Evolutionary conservation across 2,797 vertebrate species (phyloP).

Genomic region (Rhynchotus rufescens): DNA sequence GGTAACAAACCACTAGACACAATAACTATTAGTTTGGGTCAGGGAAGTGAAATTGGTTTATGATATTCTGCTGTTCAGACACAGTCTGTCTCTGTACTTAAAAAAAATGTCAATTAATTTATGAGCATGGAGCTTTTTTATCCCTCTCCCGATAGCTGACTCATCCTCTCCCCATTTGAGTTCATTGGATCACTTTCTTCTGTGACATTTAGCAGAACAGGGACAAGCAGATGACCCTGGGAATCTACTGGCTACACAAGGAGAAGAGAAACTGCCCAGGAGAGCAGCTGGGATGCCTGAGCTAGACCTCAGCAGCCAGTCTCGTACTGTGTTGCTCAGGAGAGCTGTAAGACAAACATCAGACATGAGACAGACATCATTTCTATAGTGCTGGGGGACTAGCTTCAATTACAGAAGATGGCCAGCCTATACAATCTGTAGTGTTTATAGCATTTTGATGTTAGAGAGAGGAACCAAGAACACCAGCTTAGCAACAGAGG

Average conservation of each 20-base stretch:
- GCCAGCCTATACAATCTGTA: constrained; percentile 15
- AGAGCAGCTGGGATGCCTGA: neutral
- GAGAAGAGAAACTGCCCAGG: neutral
- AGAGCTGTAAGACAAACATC: constrained; percentile 5
- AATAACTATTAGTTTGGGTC: constrained; percentile 20
- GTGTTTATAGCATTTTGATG: neutral
- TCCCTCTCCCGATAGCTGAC: constrained; percentile 5
- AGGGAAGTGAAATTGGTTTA: constrained; percentile 38
- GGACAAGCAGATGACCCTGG: neutral
- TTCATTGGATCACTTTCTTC: constrained; percentile 32
- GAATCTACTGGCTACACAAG: neutral
- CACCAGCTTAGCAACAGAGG: neutral
- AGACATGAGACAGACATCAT: neutral
- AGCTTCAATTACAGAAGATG: constrained; percentile 25
- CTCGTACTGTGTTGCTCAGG: neutral
- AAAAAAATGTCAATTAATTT: constrained; percentile 58
- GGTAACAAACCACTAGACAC: constrained; percentile 28
- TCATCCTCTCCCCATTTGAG: neutral
- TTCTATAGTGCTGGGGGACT: neutral
- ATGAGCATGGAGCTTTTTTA: constrained; percentile 34
- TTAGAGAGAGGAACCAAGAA: neutral
- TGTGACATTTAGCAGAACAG: constrained; percentile 17
- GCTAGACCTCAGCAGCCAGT: neutral
- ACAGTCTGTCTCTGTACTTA: constrained; percentile 1
- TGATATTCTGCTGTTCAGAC: neutral